phyloP scores from a whole-genome alignment of 2,113 vertebrate species.

The Orycteropus afer region DNA sequence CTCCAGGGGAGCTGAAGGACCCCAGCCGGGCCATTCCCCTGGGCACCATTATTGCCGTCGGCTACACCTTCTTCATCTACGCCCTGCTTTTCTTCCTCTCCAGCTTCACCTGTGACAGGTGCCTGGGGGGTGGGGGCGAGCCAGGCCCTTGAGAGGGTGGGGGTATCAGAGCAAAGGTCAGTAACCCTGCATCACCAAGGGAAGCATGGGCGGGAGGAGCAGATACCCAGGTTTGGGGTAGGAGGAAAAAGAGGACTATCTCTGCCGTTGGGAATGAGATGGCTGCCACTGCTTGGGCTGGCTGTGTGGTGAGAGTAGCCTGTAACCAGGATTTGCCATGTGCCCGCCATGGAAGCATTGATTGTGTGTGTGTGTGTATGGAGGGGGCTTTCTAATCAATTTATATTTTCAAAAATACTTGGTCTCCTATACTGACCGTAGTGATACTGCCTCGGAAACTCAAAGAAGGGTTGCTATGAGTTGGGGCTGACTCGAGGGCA shows the following conservation, averaged over 20 bases:
- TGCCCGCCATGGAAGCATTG: neutral
- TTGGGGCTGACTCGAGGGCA: no score
- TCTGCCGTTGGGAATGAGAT: neutral
- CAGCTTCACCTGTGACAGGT: conserved; percentile 92
- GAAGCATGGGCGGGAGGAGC: neutral
- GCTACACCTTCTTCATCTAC: conserved; percentile 92
- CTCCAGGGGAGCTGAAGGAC: conserved; percentile 91
- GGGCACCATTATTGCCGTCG: conserved; percentile 91
- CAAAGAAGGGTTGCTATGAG: no score
- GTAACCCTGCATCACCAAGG: neutral
- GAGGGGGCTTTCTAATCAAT: neutral
- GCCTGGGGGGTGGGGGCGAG: neutral
- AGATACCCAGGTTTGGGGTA: neutral
- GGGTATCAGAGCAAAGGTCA: neutral
- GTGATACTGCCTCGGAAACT: no score
- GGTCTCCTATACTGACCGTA: neutral
- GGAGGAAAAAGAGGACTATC: neutral
- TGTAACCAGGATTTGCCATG: neutral
- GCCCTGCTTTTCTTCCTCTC: conserved; percentile 90
- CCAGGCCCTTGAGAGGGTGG: neutral
- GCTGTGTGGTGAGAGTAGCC: neutral
- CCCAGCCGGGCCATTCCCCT: conserved; percentile 93
- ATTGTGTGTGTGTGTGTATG: neutral
- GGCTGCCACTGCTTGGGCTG: neutral
- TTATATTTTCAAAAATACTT: neutral